A percentile compares a stretch with the other conserved stretches of the same genome.
Conservation (phyloP, 2,888 invertebrate genomes). For the Zele albiditarsus region DNA sequence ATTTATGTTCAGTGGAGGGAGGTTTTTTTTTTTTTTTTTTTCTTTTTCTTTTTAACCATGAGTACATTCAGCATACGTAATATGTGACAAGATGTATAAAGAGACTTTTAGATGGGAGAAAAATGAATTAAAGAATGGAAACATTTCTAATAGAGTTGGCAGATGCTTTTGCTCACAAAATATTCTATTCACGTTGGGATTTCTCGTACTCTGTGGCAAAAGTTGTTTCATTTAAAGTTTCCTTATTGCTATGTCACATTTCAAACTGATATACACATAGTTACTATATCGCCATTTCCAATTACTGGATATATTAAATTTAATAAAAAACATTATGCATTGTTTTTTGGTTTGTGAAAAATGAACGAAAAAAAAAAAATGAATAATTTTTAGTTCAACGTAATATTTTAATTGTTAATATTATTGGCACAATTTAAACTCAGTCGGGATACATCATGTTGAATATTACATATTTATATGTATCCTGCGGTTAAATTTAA, state of each 20-base stretch:
- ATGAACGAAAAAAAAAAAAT: background rate
- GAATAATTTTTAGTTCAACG: background rate
- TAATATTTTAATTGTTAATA: conserved; percentile 4
- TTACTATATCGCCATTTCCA: background rate
- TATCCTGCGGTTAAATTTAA: conserved; percentile 11
- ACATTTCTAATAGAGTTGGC: conserved; percentile 10
- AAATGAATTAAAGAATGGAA: background rate
- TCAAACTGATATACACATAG: background rate
- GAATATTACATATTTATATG: background rate
- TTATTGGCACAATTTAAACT: conserved; percentile 13
- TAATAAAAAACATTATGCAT: background rate
- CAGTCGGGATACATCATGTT: conserved; percentile 16
- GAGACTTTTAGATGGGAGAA: background rate
- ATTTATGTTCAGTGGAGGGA: background rate
- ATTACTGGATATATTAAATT: background rate
- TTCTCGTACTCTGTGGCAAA: conserved; percentile 4
- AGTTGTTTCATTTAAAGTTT: conserved; percentile 24
- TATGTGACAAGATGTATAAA: background rate
- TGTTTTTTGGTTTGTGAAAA: background rate
- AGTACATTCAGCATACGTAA: background rate
- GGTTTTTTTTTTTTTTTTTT: background rate
- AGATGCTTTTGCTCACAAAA: background rate
- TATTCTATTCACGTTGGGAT: background rate
- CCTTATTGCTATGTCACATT: conserved; percentile 6
- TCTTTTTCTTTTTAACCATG: background rate